Base-by-base conservation (phyloP, 2,113 vertebrate genomes). In the Cyphomyrus plagiostoma region DNA sequence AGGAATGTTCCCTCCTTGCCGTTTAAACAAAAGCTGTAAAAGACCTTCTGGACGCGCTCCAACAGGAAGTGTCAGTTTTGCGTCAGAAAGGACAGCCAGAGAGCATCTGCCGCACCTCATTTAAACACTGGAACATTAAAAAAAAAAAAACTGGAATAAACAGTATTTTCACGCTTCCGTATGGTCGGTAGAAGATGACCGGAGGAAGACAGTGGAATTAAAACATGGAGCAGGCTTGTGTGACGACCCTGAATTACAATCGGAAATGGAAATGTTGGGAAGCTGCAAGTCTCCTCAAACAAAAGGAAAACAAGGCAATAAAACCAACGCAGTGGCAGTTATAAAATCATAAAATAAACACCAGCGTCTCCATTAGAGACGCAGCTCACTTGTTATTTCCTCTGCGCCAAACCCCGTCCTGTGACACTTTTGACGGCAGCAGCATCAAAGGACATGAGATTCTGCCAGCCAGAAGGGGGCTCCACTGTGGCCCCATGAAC, bases 21-120 rank as follows among this genome's bases (percentile, higher is more conserved):
- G 91, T 93, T 93, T 58, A 92, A 94, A 94, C 94, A 95, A 90
- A 80, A 42, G 74, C 88, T 66, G 93, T 94, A 94, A 95, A 93
- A 94, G 92, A 87, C n/a, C 23, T 17, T 48, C 45, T 92, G 92
- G 92, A 93, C 74, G 88, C 94, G 91, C 92, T 94, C 93, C 93
- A 94, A 93, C 93, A 93, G 94, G 94, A 89, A 94, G 56, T 35
- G 56, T 49, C 50, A 70, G 91, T 92, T 93, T 93, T 95, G 93
- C 94, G 92, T 95, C 94, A 95, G 92, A 9, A 90, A 92, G 91
- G 93, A 91, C 92, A 93, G 49, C 45, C 62, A 94, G 91, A 94
- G 94, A 93, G 93, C 95, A 94, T 90, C 88, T 90, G 93, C 91
- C 26, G 56, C 90, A 10, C 90, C 19, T 87, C 52, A 87, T 39